These are phyloP conservation scores for Diabrotica balteata DNA, from an alignment of 2,888 invertebrate genomes.

Conservation along the genomic window DNA sequence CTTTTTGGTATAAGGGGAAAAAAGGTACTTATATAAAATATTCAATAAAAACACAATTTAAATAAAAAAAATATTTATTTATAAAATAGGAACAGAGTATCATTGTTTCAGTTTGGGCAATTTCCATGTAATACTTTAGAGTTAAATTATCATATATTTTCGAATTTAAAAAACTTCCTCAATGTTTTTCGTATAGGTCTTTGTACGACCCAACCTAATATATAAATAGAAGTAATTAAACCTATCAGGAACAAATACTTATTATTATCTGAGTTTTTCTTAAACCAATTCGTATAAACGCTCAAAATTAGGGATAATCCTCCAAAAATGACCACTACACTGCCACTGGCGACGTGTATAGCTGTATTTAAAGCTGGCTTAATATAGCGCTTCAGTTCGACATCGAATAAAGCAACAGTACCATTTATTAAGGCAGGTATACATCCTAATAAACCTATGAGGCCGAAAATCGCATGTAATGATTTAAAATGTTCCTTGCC, in stretches of 20 bases:
- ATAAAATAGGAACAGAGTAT: too few relatives aligned
- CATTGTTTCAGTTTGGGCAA: too few relatives aligned
- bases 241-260: slow-evolving; percentile 36
- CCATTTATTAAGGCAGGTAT: slow-evolving; percentile 51
- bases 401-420: slow-evolving; percentile 49
- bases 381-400: slow-evolving; percentile 44
- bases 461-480: slow-evolving; percentile 55
- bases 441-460: slow-evolving; percentile 48
- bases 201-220: slow-evolving; percentile 42
- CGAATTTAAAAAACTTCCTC: slow-evolving; percentile 30
- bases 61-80: too few relatives aligned
- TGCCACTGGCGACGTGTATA: slow-evolving; percentile 45
- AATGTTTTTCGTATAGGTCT: slow-evolving; percentile 40
- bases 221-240: slow-evolving; percentile 31
- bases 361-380: slow-evolving; percentile 45
- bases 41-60: too few relatives aligned
- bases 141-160: not conserved
- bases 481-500: slow-evolving; percentile 53
- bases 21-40: too few relatives aligned
- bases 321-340: slow-evolving; percentile 44
- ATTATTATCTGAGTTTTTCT: slow-evolving; percentile 35
- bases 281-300: slow-evolving; percentile 50
- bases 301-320: slow-evolving; percentile 46
- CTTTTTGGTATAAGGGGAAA: too few relatives aligned
- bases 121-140: too few relatives aligned